These are phyloP conservation scores for Eremobia ochroleuca DNA, from an alignment of 2,888 invertebrate species.

Conservation along the genomic window DNA sequence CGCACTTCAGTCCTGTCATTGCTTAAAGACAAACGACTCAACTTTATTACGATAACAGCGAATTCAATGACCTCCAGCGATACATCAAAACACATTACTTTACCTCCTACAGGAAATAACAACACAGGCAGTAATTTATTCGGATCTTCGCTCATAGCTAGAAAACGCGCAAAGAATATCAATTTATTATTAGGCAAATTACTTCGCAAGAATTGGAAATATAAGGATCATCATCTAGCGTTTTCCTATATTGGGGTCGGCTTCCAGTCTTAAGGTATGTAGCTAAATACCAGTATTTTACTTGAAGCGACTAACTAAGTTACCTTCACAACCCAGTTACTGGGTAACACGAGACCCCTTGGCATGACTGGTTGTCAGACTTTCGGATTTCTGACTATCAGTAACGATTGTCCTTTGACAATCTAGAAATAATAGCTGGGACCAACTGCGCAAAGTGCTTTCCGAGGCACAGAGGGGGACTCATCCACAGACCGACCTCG, in stretches of 20 bases:
- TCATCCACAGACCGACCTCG: background rate
- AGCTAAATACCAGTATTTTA: background rate
- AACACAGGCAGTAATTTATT: constrained; percentile 51
- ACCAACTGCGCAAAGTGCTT: background rate
- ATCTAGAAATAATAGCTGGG: background rate
- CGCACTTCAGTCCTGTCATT: background rate
- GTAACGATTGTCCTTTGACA: background rate
- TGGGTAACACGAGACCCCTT: background rate
- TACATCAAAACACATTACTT: constrained; percentile 50
- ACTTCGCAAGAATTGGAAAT: constrained; percentile 15
- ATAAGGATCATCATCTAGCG: background rate
- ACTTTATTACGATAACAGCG: constrained; percentile 3
- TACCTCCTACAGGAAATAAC: constrained; percentile 57
- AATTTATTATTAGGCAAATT: constrained; percentile 42
- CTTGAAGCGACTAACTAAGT: background rate
- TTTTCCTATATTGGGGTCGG: background rate
- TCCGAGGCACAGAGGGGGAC: background rate
- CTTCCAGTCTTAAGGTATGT: background rate
- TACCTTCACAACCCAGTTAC: background rate
- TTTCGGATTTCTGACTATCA: background rate
- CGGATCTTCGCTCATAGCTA: constrained; percentile 49
- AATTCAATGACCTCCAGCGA: constrained; percentile 59
- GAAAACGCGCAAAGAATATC: constrained; percentile 55
- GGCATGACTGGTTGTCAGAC: background rate
- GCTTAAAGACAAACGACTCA: constrained; percentile 5